A percentile compares a stretch with the other conserved stretches of the same genome.
Conservation (phyloP, 2,888 invertebrate species). For the Gandaritis pyraliata region DNA sequence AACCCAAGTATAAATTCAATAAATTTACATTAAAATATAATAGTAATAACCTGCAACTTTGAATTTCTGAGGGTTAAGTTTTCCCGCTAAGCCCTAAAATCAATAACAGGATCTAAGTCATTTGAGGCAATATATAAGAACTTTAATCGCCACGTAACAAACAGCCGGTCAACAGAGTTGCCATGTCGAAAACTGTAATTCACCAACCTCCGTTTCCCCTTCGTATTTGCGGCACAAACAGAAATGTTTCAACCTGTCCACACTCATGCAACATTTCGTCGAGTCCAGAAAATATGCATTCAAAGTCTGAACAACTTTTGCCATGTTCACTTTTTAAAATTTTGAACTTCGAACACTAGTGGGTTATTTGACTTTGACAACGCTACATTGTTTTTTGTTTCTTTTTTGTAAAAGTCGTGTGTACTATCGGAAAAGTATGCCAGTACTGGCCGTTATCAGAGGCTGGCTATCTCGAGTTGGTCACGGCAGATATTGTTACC, state of each 20-base stretch:
- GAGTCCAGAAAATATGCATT: constrained; percentile 74
- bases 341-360: constrained; percentile 10
- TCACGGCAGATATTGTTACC: constrained; percentile 79
- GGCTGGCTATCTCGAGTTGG: constrained; percentile 76
- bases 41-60: not conserved
- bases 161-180: constrained; percentile 14
- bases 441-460: constrained; percentile 77
- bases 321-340: constrained; percentile 52
- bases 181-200: constrained; percentile 28
- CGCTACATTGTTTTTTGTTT: constrained; percentile 30
- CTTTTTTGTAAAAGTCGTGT: constrained; percentile 54
- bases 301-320: constrained; percentile 68
- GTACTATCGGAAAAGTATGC: constrained; percentile 61
- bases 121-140: constrained; percentile 35
- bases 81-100: constrained; percentile 5
- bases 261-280: constrained; percentile 69
- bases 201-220: constrained; percentile 67
- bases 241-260: constrained; percentile 74
- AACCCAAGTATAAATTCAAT: not conserved
- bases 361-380: constrained; percentile 23
- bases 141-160: constrained; percentile 34
- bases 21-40: not conserved
- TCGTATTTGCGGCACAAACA: constrained; percentile 73
- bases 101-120: constrained; percentile 31
- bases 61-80: not conserved